These are phyloP conservation scores for Drosophila pruinosa DNA, from an alignment of 1,140 invertebrate genomes.

Conservation along the genomic window DNA sequence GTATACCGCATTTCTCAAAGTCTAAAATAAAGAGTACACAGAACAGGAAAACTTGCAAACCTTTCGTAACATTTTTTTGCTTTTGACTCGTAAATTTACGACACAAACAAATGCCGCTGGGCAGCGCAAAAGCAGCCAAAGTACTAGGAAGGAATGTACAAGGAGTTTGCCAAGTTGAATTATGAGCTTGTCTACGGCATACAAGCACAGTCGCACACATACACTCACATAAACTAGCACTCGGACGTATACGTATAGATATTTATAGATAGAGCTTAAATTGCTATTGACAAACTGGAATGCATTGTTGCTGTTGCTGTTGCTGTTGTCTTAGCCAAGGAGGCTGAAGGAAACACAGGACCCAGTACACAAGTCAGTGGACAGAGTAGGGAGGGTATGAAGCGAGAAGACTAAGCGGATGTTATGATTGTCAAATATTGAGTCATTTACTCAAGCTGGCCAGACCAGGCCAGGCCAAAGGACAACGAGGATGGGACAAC, in stretches of 20 bases:
- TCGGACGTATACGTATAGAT: constrained; percentile 7
- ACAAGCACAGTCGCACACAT: constrained; percentile 24
- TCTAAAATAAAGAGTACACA: constrained; percentile 2
- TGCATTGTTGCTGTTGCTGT: constrained; percentile 17
- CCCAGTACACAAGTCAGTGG: not conserved
- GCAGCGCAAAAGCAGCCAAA: not conserved
- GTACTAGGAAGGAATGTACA: constrained; percentile 17
- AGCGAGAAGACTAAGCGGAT: constrained; percentile 47
- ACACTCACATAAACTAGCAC: not conserved
- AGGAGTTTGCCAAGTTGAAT: constrained; percentile 50
- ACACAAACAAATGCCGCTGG: constrained; percentile 44
- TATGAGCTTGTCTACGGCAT: constrained; percentile 55
- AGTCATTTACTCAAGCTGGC: constrained; percentile 73
- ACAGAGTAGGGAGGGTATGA: not conserved
- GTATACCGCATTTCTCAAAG: not conserved
- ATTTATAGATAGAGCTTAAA: constrained; percentile 46
- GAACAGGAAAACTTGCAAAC: constrained; percentile 17
- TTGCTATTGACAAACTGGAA: constrained; percentile 46
- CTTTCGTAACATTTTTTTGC: constrained; percentile 29
- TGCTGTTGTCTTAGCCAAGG: constrained; percentile 29
- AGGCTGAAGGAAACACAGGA: constrained; percentile 7
- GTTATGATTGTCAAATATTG: constrained; percentile 79
- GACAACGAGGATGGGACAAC: constrained; percentile 22
- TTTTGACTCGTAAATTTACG: constrained; percentile 50
- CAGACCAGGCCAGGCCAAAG: constrained; percentile 44